phyloP scores from a whole-genome alignment of 1,140 invertebrate genomes.

The Luehdorfia chinensis region DNA sequence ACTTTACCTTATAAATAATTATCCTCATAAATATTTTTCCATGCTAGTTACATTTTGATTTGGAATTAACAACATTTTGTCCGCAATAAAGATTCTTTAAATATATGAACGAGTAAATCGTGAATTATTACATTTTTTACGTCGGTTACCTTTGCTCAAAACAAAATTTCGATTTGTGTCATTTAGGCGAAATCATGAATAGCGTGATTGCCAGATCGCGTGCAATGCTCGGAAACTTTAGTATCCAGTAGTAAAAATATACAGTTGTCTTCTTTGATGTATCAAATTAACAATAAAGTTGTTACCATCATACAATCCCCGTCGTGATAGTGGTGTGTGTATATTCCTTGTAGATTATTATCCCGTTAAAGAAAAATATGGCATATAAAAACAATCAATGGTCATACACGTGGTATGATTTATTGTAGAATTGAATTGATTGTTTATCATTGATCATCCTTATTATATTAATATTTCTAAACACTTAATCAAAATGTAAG shows the following conservation, averaged over 20 bases:
- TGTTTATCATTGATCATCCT: no score
- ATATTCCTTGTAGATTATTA: no score
- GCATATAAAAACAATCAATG: no score
- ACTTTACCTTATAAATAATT: no score
- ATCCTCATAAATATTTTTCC: no score
- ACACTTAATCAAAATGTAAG: no score
- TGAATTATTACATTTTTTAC: constrained; percentile 29
- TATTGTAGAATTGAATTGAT: no score
- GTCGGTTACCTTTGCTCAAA: constrained; percentile 40
- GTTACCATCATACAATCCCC: constrained; percentile 13
- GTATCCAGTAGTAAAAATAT: constrained; percentile 27
- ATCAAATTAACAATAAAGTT: constrained; percentile 33
- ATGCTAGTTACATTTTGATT: no score
- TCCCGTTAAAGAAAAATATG: no score
- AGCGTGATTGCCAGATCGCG: constrained; percentile 62
- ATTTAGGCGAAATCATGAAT: constrained; percentile 47
- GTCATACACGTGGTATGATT: no score
- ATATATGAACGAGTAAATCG: constrained; percentile 21
- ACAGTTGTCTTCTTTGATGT: constrained; percentile 33
- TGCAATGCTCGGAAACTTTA: constrained; percentile 44
- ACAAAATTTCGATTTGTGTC: constrained; percentile 54
- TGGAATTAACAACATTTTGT: neutral
- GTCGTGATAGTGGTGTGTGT: no score
- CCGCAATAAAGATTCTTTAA: neutral
- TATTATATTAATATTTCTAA: no score